Percentiles rank a stretch among this genome's conserved stretches.
Evolutionary conservation across 2,888 invertebrate species (phyloP).

Genomic region (Arenicola marina): DNA sequence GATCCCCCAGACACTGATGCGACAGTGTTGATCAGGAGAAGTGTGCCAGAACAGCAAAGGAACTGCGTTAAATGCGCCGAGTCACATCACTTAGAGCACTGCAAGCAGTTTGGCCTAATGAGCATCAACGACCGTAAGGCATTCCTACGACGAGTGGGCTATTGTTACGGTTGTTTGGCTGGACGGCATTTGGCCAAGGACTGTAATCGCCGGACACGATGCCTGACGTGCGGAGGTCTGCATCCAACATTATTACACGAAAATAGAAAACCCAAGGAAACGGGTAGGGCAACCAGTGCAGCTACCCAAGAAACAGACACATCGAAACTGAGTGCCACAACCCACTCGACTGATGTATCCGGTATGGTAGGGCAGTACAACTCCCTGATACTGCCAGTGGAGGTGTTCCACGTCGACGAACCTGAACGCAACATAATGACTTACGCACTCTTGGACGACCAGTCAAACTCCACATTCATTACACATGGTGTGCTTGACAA

Average conservation of each 20-base stretch:
- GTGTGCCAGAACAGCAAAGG: too few species aligned
- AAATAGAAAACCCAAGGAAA: too few species aligned
- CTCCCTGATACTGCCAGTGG: neutral
- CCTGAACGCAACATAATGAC: too few species aligned
- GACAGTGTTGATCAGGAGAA: too few species aligned
- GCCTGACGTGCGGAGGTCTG: neutral
- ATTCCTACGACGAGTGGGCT: neutral
- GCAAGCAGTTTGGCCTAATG: neutral
- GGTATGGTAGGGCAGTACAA: neutral
- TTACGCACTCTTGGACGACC: too few species aligned
- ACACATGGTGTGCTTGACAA: neutral
- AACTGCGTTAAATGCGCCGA: neutral
- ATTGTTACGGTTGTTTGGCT: neutral
- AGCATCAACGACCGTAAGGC: neutral
- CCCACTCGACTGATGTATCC: too few species aligned
- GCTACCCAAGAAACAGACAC: too few species aligned
- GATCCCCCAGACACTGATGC: too few species aligned
- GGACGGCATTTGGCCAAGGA: neutral
- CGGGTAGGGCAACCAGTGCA: too few species aligned
- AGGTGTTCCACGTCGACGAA: neutral
- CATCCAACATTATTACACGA: neutral
- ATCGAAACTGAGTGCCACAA: too few species aligned
- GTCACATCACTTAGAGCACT: neutral
- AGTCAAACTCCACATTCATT: neutral
- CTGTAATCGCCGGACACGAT: neutral